phyloP scores from a whole-genome alignment of 2,797 vertebrate species.

The Serranus cabrilla region DNA sequence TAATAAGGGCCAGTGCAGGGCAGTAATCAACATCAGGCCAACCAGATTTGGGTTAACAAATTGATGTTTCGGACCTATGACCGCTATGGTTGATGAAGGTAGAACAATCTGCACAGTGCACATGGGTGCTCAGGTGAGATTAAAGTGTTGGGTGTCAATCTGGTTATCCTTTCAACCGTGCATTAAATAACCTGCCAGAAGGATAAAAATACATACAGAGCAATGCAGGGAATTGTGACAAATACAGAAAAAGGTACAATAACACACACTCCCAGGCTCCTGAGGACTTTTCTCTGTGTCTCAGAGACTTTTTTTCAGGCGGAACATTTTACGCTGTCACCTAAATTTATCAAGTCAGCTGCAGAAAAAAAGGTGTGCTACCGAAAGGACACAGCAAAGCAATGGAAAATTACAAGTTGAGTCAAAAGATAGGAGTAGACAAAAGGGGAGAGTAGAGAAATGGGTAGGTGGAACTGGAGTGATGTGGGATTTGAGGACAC shows the following conservation, averaged over 20 bases:
- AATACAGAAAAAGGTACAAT: constrained; percentile 16
- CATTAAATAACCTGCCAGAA: constrained; percentile 65
- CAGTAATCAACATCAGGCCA: constrained; percentile 79
- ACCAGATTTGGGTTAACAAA: constrained; percentile 74
- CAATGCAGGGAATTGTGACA: background rate
- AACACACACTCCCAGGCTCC: constrained; percentile 6
- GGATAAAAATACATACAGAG: constrained; percentile 17
- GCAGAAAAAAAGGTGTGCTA: constrained; percentile 19
- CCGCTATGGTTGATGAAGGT: constrained; percentile 75
- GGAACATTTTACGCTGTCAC: constrained; percentile 41
- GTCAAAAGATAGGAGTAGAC: constrained; percentile 39
- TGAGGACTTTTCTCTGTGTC: background rate
- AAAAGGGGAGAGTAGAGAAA: constrained; percentile 45
- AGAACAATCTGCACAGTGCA: constrained; percentile 69
- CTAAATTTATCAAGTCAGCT: constrained; percentile 51
- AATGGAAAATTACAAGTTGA: constrained; percentile 62
- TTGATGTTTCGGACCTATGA: constrained; percentile 74
- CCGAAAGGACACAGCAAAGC: constrained; percentile 37
- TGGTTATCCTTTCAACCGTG: constrained; percentile 64
- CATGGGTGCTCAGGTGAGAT: constrained; percentile 66
- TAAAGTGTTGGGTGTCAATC: constrained; percentile 75
- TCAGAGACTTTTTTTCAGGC: background rate
- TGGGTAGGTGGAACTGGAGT: constrained; percentile 48
- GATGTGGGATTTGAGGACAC: constrained; percentile 57
- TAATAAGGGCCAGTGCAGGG: constrained; percentile 47